phyloP scores from a whole-genome alignment of 1,140 invertebrate species.

The Diorhabda carinulata region DNA sequence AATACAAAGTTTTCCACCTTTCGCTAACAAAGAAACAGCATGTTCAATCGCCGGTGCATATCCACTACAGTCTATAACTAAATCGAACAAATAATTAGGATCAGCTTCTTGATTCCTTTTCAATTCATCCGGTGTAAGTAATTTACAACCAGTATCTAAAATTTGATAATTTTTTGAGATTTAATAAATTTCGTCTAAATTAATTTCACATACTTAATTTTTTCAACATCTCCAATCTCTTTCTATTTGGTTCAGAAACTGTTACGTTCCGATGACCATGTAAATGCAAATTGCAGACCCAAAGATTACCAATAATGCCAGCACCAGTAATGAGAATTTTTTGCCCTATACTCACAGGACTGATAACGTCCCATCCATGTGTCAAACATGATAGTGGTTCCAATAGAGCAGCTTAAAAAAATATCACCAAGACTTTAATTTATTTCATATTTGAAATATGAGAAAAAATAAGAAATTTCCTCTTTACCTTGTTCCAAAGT shows the following conservation, averaged over 20 bases:
- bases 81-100: constrained; percentile 51
- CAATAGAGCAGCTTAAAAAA: constrained; percentile 52
- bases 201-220: constrained; percentile 53
- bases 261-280: constrained; percentile 64
- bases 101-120: constrained; percentile 45
- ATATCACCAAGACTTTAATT: background rate
- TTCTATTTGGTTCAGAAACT: constrained; percentile 59
- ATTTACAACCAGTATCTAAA: constrained; percentile 42
- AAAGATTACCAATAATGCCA: constrained; percentile 69
- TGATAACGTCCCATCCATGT: constrained; percentile 61
- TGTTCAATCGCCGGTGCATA: constrained; percentile 55
- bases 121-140: constrained; percentile 55
- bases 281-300: constrained; percentile 59
- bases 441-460: too few species aligned
- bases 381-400: constrained; percentile 66
- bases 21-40: constrained; percentile 48
- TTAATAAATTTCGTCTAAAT: background rate
- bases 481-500: constrained; percentile 54
- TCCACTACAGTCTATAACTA: constrained; percentile 67
- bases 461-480: too few species aligned
- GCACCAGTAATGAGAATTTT: constrained; percentile 64
- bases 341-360: constrained; percentile 56
- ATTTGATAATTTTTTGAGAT: constrained; percentile 2
- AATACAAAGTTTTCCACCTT: constrained; percentile 54
- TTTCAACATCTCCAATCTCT: constrained; percentile 52